Conservation (phyloP, 2,113 vertebrate genomes). For the Antennarius striatus region DNA sequence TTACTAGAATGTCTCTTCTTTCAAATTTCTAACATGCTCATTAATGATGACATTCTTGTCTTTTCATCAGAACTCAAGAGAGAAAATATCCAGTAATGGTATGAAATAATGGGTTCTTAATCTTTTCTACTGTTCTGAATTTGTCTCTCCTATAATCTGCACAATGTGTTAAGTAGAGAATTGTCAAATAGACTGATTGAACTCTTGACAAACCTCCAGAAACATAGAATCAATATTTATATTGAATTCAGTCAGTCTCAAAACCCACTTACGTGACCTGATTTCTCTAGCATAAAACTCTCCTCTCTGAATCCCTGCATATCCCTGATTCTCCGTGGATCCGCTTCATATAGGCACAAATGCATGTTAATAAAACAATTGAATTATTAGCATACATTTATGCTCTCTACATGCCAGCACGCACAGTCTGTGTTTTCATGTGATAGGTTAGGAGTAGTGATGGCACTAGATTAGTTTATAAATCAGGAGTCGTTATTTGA, state of each 20-base stretch:
- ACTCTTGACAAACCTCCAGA: conserved; percentile 47
- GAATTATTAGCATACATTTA: conserved; percentile 12
- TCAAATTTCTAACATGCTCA: too few species aligned
- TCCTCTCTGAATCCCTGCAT: conserved; percentile 25
- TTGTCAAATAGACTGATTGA: conserved; percentile 34
- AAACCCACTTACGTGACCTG: conserved; percentile 54
- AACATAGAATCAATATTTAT: conserved; percentile 60
- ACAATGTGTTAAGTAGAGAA: conserved; percentile 23
- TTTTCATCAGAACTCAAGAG: not conserved
- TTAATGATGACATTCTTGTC: too few species aligned
- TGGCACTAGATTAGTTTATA: conserved; percentile 63
- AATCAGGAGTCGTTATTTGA: conserved; percentile 56
- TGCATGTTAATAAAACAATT: conserved; percentile 22
- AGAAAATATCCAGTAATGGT: too few species aligned
- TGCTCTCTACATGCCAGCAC: conserved; percentile 9
- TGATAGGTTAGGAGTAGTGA: conserved; percentile 32
- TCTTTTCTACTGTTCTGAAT: conserved; percentile 15
- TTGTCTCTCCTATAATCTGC: conserved; percentile 20
- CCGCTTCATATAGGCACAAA: conserved; percentile 28
- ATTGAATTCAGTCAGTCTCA: conserved; percentile 45
- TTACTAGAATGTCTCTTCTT: too few species aligned
- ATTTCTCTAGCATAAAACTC: conserved; percentile 41
- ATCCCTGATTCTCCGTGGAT: conserved; percentile 31
- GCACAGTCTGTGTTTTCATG: conserved; percentile 46
- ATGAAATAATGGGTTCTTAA: conserved; percentile 12